Evolutionary conservation across 2,888 invertebrate species (phyloP), one percentile per base, ranked within the genome.

Genomic region (Lasius fuliginosus): DNA sequence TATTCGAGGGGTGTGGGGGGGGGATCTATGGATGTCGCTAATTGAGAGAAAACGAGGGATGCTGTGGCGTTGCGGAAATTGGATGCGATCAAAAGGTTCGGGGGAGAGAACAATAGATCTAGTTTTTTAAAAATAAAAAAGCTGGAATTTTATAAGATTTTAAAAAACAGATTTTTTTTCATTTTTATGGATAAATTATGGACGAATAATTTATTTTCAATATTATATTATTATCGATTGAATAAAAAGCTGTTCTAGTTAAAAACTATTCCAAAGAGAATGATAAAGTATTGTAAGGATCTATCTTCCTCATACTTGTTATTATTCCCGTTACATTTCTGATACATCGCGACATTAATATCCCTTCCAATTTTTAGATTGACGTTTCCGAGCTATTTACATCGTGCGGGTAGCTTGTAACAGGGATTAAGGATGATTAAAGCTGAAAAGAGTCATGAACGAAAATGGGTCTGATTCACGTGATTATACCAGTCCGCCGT

Each of bases 321-420:
- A 68, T 77, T 68, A 46, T 60, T 71, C 46, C 46, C 73, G 79
- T 81, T 84, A 75, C 42, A 53, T 79, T 81, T 81, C 75, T 69
- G 53, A 83, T 69, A 79, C 60, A 46, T 65, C 69, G 67, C 56
- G 53, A 74, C 82, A 83, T 88, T 88, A 90, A 86, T 85, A 79
- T 85, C 90, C 86, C 89, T 90, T 85, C 90, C 89, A 86, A 88
- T 83, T 89, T 89, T 88, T 90, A 88, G 90, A 90, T 90, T 89
- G 90, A 89, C 90, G 60, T 90, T 90, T 90, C 90, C 89, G 90
- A 90, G 86, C 86, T 87, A 87, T 89, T 89, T 90, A 90, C 86
- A 84, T 87, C 86, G 90, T 91, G 90, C 90, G 90, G 90, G 90
- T 91, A 79, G 90, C 87, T 85, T 89, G 85, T 87, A 68, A 64